These are phyloP conservation scores for Trididemnum miniatum DNA, from an alignment of 23 tunicate species.

Conservation along the genomic window DNA sequence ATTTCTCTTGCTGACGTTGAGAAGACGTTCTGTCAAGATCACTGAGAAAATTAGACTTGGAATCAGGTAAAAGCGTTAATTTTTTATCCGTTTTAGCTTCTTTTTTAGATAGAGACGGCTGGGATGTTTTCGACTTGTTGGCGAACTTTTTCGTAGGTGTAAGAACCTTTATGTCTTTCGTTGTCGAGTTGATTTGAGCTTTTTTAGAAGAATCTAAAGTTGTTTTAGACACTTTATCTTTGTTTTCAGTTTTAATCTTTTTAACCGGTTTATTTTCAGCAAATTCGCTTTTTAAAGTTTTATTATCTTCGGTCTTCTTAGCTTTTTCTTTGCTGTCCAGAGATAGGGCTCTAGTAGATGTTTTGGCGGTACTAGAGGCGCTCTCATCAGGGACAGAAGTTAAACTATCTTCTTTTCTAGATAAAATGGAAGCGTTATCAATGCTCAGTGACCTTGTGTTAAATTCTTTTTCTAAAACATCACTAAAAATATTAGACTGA, in stretches of 20 bases:
- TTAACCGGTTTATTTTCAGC: constrained; percentile 12
- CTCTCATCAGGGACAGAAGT: background rate
- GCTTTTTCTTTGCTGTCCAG: background rate
- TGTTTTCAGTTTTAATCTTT: constrained; percentile 13
- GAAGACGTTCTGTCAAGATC: constrained; percentile 61
- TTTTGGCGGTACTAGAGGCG: background rate
- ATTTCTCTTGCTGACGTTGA: constrained; percentile 31
- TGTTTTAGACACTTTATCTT: constrained; percentile 47
- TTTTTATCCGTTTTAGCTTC: constrained; percentile 60
- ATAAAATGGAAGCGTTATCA: background rate
- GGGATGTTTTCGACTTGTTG: background rate
- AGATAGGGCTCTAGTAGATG: constrained; percentile 11
- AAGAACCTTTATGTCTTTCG: background rate
- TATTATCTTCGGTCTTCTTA: background rate
- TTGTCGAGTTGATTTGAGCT: background rate
- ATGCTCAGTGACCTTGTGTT: background rate
- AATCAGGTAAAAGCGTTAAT: constrained; percentile 29
- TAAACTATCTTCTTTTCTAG: background rate
- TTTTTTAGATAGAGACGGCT: constrained; percentile 16
- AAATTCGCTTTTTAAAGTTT: background rate
- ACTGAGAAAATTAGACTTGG: constrained; percentile 45
- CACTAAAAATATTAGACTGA: background rate
- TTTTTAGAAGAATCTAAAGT: constrained; percentile 48
- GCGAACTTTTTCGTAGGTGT: background rate
- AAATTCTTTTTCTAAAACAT: background rate